Percentiles rank a stretch among this genome's conserved stretches.
These are phyloP conservation scores for Hyla sarda DNA, from an alignment of 2,113 vertebrate genomes.

Conservation along the genomic window DNA sequence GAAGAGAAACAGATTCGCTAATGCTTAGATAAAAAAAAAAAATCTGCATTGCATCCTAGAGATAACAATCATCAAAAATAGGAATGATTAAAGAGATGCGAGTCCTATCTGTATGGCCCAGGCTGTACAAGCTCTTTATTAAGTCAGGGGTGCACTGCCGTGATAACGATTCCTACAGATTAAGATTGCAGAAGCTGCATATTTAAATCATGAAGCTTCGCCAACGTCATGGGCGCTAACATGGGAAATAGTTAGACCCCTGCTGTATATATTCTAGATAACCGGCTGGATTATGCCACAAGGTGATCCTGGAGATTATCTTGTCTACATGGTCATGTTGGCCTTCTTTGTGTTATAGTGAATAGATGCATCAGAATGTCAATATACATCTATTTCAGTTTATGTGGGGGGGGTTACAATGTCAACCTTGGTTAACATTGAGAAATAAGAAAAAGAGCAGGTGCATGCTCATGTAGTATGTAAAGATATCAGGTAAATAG, in stretches of 20 bases:
- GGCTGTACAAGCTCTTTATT: slow-evolving; percentile 34
- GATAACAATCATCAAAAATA: slow-evolving; percentile 58
- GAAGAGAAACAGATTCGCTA: slow-evolving; percentile 32
- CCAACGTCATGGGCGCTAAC: background rate
- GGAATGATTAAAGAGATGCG: slow-evolving; percentile 56
- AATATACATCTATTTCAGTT: background rate
- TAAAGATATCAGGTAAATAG: too few species aligned
- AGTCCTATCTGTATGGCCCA: slow-evolving; percentile 44
- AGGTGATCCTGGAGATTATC: background rate
- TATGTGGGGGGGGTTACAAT: background rate
- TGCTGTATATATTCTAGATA: background rate
- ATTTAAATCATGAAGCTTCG: background rate
- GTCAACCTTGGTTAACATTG: background rate
- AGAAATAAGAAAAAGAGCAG: too few species aligned
- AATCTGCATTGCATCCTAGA: slow-evolving; percentile 26
- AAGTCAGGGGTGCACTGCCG: slow-evolving; percentile 45
- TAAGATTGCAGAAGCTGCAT: slow-evolving; percentile 8
- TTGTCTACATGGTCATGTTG: background rate
- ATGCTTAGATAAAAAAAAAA: slow-evolving; percentile 45
- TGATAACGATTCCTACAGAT: slow-evolving; percentile 36
- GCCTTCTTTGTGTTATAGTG: background rate
- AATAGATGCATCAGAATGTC: background rate
- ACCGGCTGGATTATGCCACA: background rate
- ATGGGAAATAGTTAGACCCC: background rate
- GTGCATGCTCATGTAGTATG: too few species aligned